Evolutionary conservation across 2,113 vertebrate species (phyloP).

Genomic region (Ellobius talpinus): DNA sequence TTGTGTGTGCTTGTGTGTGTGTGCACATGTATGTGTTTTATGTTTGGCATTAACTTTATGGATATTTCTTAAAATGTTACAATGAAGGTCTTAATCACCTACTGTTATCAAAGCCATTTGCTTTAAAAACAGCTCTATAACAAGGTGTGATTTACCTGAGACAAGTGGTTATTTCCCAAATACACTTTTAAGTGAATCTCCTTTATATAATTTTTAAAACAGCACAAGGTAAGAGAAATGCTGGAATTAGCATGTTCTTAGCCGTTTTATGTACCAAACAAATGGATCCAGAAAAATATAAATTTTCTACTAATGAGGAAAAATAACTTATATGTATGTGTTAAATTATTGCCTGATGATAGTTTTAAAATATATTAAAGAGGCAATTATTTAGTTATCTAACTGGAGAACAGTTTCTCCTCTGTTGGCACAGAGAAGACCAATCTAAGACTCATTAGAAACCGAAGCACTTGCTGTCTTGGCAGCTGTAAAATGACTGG

Average conservation of each 20-base stretch:
- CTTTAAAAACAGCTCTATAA: not conserved
- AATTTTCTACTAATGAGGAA: not conserved
- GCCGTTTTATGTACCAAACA: not conserved
- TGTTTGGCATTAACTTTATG: not conserved
- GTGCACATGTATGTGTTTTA: not conserved
- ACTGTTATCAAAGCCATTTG: not conserved
- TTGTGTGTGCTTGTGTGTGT: not conserved
- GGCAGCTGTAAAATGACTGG: not conserved
- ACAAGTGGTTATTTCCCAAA: not conserved
- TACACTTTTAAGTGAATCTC: constrained; percentile 4
- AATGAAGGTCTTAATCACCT: not conserved
- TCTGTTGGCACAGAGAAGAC: not conserved
- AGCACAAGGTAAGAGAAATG: not conserved
- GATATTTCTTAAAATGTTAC: not conserved
- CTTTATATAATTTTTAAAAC: not conserved
- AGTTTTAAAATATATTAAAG: not conserved
- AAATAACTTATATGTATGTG: not conserved
- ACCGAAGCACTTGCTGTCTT: not conserved
- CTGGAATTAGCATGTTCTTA: not conserved
- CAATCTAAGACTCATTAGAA: not conserved
- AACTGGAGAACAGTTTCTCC: not conserved
- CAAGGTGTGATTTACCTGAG: not conserved
- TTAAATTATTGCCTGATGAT: not conserved
- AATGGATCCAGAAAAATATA: not conserved
- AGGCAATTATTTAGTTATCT: not conserved